phyloP scores from a whole-genome alignment of 53 echinoderm and acorn worm genomes.

The Zoroaster sp. region DNA sequence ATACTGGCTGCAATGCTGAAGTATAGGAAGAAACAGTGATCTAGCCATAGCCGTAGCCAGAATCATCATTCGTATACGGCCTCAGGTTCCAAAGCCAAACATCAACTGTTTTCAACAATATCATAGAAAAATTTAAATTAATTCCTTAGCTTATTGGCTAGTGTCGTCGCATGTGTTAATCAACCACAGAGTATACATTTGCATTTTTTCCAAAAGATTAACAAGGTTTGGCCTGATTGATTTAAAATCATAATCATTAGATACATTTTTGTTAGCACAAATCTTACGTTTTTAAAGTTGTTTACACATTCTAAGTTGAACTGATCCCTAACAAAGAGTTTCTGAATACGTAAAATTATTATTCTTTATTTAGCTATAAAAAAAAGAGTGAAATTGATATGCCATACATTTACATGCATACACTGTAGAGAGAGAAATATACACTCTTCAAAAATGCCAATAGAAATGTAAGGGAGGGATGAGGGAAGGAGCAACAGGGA shows the following conservation, averaged over 20 bases:
- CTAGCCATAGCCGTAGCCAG: too few species aligned
- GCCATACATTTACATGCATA: constrained; percentile 53
- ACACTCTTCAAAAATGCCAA: constrained; percentile 31
- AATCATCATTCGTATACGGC: too few species aligned
- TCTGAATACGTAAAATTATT: constrained; percentile 26
- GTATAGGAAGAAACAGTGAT: too few species aligned
- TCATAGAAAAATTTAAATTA: neutral
- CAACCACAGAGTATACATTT: neutral
- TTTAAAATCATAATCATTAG: neutral
- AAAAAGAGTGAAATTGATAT: constrained; percentile 17
- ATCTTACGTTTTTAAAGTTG: neutral
- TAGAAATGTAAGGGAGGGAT: neutral
- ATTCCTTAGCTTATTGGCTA: neutral
- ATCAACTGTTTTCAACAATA: too few species aligned
- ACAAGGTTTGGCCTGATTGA: neutral
- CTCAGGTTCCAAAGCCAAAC: too few species aligned
- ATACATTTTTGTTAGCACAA: neutral
- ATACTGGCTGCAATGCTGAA: too few species aligned
- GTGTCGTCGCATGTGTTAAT: neutral
- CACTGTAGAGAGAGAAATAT: constrained; percentile 41
- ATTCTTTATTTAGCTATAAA: neutral
- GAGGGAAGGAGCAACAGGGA: neutral
- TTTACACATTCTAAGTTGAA: neutral
- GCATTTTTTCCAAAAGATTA: neutral
- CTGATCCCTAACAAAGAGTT: neutral